Evolutionary conservation across 37 sponge, comb jelly and placozoan genomes (phyloP).

Genomic region (Diacarnus erythraeanus): DNA sequence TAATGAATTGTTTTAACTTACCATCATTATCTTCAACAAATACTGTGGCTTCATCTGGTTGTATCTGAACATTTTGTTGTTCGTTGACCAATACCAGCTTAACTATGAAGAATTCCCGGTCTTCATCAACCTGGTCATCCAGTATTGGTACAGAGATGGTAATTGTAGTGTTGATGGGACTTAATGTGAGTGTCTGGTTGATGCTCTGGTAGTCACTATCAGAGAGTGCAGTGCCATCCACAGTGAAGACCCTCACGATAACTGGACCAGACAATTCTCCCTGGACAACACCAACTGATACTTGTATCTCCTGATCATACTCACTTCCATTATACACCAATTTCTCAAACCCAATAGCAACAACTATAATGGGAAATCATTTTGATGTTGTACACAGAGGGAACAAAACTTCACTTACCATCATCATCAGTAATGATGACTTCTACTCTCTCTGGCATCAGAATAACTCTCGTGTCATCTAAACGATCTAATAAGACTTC

Average conservation of each 20-base stretch:
- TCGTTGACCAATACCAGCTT: neutral
- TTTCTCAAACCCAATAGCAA: neutral
- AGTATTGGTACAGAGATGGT: neutral
- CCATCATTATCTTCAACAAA: neutral
- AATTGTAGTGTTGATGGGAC: neutral
- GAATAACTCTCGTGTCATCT: neutral
- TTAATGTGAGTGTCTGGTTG: neutral
- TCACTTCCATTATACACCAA: neutral
- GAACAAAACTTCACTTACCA: neutral
- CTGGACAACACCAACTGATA: neutral
- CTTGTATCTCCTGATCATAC: neutral
- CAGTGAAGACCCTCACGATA: neutral
- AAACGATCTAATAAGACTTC: neutral
- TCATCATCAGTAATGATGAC: slow-evolving; percentile 19
- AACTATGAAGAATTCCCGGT: neutral
- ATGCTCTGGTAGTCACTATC: neutral
- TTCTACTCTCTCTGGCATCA: neutral
- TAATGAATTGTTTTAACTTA: neutral
- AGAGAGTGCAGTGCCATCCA: neutral
- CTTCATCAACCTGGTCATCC: neutral
- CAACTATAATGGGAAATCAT: neutral
- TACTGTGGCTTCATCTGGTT: slow-evolving; percentile 7
- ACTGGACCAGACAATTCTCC: neutral
- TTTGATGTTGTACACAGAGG: neutral
- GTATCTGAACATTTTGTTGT: neutral